Evolutionary conservation across 2,888 invertebrate species (phyloP), one percentile per base, ranked within the genome.

Genomic region (Drosophila hamatofila): DNA sequence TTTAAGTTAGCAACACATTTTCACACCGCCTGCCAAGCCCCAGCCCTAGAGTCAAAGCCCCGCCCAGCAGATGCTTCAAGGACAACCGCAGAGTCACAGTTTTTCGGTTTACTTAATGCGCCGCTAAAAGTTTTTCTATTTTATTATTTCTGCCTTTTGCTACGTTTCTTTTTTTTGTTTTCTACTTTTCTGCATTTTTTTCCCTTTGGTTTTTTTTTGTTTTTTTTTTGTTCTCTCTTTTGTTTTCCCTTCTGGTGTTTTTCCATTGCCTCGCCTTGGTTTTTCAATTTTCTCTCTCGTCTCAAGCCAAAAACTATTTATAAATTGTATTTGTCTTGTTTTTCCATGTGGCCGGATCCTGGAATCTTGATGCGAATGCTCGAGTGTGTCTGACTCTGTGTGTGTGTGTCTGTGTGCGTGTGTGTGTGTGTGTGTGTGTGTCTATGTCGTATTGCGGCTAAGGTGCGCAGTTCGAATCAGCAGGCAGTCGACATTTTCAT

Each of bases 21-120:
- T 89, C 89, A 73, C 85, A 89, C 88, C 51, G 70, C 63, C 62
- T 59, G 52, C 30, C 49, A 49, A 49, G 49, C 48, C 30, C 30
- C 61, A 41, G 7, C 41, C 46, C 25, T 3, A 0, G 37, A 0
- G 37, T n/a, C 12, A 21, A 16, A 18, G 12, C 6, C 12, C 42
- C 60, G 54, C 37, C 51, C 27, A 30, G 25, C 69, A 39, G 35
- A 46, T 49, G 65, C 78, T 61, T 88, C 90, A 85, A 88, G 90
- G 90, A 88, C 90, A 89, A 77, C 90, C 90, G 69, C 90, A 85
- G 86, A 84, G 90, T 89, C 90, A 75, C 86, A 85, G 88, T 82
- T 88, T 75, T 83, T 89, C 73, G 84, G 84, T 85, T 84, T 88
- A 86, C 86, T 89, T 89, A 89, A 84, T 84, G 86, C 86, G 83